These are phyloP conservation scores for Polydrusus pterygomalis DNA, from an alignment of 2,888 invertebrate species.

Conservation along the genomic window DNA sequence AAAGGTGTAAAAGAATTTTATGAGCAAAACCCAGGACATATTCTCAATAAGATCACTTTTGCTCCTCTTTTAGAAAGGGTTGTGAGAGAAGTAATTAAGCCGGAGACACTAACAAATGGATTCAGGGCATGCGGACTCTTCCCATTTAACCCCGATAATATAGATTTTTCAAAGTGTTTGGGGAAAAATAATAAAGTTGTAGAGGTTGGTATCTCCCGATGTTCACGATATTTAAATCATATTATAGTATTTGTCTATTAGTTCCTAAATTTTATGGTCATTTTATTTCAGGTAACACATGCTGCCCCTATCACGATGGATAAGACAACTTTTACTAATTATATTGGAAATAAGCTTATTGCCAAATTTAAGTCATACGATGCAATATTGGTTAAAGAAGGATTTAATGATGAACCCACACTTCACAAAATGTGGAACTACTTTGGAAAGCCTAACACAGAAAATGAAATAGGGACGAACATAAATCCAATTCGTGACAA, in stretches of 20 bases:
- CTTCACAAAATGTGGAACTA: conserved; percentile 47
- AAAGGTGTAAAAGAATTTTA: conserved; percentile 47
- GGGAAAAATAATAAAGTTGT: conserved; percentile 32
- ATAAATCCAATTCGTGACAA: conserved; percentile 7
- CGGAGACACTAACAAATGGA: conserved; percentile 56
- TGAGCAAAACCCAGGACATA: conserved; percentile 46
- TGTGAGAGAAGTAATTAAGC: conserved; percentile 51
- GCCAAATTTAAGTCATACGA: conserved; percentile 45
- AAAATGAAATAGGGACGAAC: conserved; percentile 7
- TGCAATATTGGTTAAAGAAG: conserved; percentile 45
- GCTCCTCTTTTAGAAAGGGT: conserved; percentile 57
- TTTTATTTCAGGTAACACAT: conserved; percentile 9
- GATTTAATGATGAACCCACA: conserved; percentile 45
- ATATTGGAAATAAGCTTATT: conserved; percentile 42
- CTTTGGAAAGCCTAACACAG: conserved; percentile 38
- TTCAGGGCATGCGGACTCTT: conserved; percentile 56
- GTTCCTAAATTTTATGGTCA: conserved; percentile 2
- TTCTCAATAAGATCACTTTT: conserved; percentile 33
- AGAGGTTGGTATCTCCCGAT: conserved; percentile 28
- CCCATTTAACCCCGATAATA: conserved; percentile 56
- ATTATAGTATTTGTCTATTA: conserved; percentile 10
- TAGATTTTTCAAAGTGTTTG: conserved; percentile 52
- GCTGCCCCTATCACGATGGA: conserved; percentile 38
- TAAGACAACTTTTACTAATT: conserved; percentile 39
- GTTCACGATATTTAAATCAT: conserved; percentile 4